Conservation (phyloP, 53 echinoderm and acorn worm genomes). For the Hippasteria phrygiana region DNA sequence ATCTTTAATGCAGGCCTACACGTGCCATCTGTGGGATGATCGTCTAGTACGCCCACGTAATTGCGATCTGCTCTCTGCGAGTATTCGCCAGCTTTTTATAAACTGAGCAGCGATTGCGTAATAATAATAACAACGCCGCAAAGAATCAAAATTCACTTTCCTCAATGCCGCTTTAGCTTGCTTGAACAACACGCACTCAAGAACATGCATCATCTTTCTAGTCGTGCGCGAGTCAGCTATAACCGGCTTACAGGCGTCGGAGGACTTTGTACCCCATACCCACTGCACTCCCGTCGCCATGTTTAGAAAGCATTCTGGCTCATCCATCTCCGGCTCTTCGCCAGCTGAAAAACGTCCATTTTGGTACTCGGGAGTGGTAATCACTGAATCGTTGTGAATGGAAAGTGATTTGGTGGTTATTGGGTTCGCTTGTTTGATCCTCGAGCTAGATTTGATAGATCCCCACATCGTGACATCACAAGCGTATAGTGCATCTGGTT, state of each 20-base stretch:
- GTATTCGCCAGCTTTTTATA: background rate
- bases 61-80: background rate
- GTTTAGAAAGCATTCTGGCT: background rate
- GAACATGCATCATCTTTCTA: background rate
- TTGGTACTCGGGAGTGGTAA: background rate
- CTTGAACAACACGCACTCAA: background rate
- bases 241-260: background rate
- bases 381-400: background rate
- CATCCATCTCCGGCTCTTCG: slow-evolving; percentile 5
- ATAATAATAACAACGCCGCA: background rate
- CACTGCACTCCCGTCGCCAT: background rate
- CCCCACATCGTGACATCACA: background rate
- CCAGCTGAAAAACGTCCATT: background rate
- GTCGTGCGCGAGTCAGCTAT: background rate
- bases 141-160: background rate
- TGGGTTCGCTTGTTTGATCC: background rate
- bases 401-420: slow-evolving; percentile 16
- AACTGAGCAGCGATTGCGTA: slow-evolving; percentile 5
- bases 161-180: background rate
- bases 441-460: background rate
- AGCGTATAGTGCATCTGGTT: background rate
- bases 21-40: slow-evolving; percentile 13
- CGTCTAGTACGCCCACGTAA: background rate
- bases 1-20: background rate
- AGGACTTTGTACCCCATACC: slow-evolving; percentile 30